Percentiles rank a stretch among this genome's conserved stretches.
Evolutionary conservation across 2,797 vertebrate genomes (phyloP).

Genomic region (Acanthis flammea): DNA sequence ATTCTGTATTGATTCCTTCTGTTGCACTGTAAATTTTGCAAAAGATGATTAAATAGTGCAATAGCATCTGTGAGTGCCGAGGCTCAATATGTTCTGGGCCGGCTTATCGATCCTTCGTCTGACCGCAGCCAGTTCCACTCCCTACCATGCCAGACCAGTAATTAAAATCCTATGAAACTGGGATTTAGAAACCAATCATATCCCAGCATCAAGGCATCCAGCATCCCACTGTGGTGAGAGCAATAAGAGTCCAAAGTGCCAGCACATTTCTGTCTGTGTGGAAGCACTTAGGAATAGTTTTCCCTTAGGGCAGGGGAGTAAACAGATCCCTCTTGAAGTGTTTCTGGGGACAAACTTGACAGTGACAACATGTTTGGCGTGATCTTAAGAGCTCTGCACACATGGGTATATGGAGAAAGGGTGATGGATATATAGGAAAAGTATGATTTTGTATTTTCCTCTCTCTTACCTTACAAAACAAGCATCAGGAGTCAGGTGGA

Average conservation of each 20-base stretch:
- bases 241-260: conserved; percentile 61
- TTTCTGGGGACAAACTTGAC: conserved; percentile 37
- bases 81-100: conserved; percentile 76
- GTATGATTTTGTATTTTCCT: not conserved
- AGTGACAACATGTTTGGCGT: conserved; percentile 25
- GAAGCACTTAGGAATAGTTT: conserved; percentile 22
- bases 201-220: conserved; percentile 18
- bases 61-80: conserved; percentile 68
- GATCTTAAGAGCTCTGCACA: not conserved
- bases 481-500: not conserved
- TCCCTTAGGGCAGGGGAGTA: conserved; percentile 54
- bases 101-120: conserved; percentile 74
- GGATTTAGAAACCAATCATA: conserved; percentile 76
- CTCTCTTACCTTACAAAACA: not conserved
- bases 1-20: conserved; percentile 76
- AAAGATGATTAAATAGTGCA: conserved; percentile 82
- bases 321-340: conserved; percentile 37
- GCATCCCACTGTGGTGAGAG: conserved; percentile 51
- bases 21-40: conserved; percentile 79
- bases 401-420: not conserved
- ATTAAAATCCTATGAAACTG: conserved; percentile 77
- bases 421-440: not conserved
- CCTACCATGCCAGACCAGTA: conserved; percentile 70
- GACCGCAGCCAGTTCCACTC: conserved; percentile 65
- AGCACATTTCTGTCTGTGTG: conserved; percentile 59